phyloP scores from a whole-genome alignment of 2,113 vertebrate species.

The Neofelis nebulosa region DNA sequence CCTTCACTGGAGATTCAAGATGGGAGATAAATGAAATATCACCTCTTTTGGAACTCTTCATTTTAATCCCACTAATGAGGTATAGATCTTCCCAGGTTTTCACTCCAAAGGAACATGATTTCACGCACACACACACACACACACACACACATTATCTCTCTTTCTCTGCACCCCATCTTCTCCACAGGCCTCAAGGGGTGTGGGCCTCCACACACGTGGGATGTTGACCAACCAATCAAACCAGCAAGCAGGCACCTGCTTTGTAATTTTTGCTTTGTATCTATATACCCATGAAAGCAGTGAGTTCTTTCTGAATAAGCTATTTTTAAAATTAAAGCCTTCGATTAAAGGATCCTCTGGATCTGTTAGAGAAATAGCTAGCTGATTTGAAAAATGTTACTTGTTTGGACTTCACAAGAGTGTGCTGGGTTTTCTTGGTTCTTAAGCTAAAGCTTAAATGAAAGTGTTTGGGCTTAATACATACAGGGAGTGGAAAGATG shows the following conservation, averaged over 20 bases:
- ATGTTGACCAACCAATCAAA: background rate
- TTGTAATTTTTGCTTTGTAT: background rate
- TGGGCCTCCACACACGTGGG: background rate
- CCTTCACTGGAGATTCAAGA: background rate
- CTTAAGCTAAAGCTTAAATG: background rate
- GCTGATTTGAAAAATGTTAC: background rate
- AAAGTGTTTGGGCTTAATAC: background rate
- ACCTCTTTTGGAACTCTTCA: background rate
- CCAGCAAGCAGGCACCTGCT: background rate
- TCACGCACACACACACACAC: background rate
- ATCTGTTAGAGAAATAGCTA: background rate
- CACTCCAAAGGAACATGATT: background rate
- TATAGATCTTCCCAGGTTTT: background rate
- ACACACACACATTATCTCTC: background rate
- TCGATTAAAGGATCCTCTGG: background rate
- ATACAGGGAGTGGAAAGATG: accelerated
- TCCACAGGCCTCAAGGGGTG: background rate
- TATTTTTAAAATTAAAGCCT: background rate
- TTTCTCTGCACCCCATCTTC: too few species aligned
- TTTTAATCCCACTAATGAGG: background rate
- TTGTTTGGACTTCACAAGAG: background rate
- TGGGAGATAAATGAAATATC: background rate
- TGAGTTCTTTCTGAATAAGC: background rate
- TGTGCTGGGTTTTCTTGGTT: background rate
- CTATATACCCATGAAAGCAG: background rate